Conservation (phyloP, 2,113 vertebrate species). For the Campylorhamphus procurvoides region DNA sequence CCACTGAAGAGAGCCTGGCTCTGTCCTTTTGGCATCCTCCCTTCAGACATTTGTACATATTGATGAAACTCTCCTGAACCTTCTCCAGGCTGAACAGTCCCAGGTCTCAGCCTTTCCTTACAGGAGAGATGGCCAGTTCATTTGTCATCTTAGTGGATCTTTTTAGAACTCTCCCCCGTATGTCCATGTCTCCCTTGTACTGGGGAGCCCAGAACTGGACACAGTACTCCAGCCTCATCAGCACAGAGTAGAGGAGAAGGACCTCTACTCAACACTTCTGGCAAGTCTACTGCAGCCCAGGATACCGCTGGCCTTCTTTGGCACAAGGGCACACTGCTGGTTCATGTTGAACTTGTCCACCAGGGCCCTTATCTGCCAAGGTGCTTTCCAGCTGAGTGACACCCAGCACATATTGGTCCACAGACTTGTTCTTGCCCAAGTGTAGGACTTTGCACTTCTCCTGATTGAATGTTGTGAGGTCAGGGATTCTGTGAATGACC, state of each 20-base stretch:
- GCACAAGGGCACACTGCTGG: neutral
- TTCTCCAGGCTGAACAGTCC: neutral
- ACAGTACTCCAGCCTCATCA: neutral
- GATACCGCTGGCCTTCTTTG: accelerated
- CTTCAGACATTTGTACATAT: neutral
- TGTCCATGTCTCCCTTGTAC: neutral
- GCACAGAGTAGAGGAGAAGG: neutral
- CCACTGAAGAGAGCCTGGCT: neutral
- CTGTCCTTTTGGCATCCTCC: neutral
- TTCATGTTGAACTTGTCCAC: neutral
- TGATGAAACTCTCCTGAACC: neutral
- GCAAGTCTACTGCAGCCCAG: neutral
- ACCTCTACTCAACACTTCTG: neutral
- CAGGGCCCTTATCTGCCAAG: neutral
- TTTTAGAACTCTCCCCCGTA: neutral
- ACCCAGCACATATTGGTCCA: accelerated
- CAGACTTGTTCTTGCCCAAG: neutral
- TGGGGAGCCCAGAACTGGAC: neutral
- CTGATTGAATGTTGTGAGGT: neutral
- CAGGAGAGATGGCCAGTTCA: neutral
- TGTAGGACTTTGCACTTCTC: neutral
- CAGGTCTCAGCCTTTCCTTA: neutral
- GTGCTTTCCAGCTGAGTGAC: neutral
- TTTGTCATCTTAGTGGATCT: neutral
- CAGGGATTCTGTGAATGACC: neutral